Percentiles rank a stretch among this genome's conserved stretches.
Conservation (phyloP, 2,888 invertebrate species). For the Caenorhabditis sinica region DNA sequence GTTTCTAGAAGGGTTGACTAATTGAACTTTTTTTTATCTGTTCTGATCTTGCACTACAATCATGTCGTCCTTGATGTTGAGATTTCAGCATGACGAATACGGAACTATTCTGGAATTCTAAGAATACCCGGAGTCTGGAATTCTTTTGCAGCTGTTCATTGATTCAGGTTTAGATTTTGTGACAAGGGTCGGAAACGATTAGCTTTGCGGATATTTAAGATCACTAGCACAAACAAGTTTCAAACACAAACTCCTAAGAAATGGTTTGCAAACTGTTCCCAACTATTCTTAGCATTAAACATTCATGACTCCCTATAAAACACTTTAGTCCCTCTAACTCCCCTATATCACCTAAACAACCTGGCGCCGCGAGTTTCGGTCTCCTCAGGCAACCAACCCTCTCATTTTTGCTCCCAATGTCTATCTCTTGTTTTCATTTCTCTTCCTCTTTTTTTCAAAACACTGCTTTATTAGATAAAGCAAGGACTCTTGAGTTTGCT, state of each 20-base stretch:
- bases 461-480: background rate
- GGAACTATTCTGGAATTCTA: constrained; percentile 8
- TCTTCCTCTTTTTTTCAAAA: background rate
- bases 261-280: too few relatives aligned
- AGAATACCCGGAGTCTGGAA: constrained; percentile 17
- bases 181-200: background rate
- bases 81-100: background rate
- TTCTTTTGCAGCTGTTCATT: constrained; percentile 7
- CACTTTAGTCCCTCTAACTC: background rate
- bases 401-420: constrained; percentile 9
- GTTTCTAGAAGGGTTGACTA: background rate
- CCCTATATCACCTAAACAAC: constrained; percentile 18
- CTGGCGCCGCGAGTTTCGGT: constrained; percentile 34
- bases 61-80: background rate
- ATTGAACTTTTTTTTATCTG: background rate
- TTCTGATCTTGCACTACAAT: background rate
- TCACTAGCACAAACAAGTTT: too few relatives aligned
- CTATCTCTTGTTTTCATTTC: constrained; percentile 21
- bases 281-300: too few relatives aligned
- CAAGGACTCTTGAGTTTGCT: background rate
- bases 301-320: background rate
- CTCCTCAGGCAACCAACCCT: constrained; percentile 48
- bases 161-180: background rate
- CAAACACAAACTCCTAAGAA: too few relatives aligned
- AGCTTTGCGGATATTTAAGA: background rate